Evolutionary conservation across 2,113 vertebrate species (phyloP).

Genomic region (Pituophis catenifer): DNA sequence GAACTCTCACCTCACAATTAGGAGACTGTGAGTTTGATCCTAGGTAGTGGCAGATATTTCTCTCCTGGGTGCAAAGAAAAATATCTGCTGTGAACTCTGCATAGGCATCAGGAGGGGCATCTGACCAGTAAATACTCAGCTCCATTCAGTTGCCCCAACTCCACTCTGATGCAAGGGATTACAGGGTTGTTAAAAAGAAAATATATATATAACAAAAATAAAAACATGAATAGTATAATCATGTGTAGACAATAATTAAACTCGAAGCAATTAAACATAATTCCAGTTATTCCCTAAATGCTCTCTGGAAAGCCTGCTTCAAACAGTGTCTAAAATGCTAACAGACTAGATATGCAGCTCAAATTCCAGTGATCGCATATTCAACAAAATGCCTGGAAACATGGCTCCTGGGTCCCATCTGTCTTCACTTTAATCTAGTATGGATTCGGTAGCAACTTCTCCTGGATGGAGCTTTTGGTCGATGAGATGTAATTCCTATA

Average conservation of each 20-base stretch:
- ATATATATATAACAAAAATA: not conserved
- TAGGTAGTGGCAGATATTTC: not conserved
- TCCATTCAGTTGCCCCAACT: not conserved
- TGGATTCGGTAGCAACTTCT: not conserved
- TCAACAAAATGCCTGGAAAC: not conserved
- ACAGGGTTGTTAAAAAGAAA: not conserved
- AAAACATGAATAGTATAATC: not conserved
- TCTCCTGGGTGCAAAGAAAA: not conserved
- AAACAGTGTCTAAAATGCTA: not conserved
- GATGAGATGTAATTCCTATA: not conserved
- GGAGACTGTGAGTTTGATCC: not conserved
- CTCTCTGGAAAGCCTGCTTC: not conserved
- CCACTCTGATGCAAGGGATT: not conserved
- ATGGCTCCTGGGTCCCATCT: not conserved
- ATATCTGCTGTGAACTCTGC: not conserved
- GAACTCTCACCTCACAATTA: not conserved
- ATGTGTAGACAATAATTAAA: not conserved
- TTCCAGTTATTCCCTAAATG: not conserved
- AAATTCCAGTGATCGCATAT: not conserved
- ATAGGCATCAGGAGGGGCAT: not conserved
- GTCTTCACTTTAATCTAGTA: not conserved
- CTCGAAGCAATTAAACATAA: not conserved
- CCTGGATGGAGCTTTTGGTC: not conserved
- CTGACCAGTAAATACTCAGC: not conserved
- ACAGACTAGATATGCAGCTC: not conserved